phyloP scores from a whole-genome alignment of 1,140 invertebrate genomes.

The Brachystomella parvula region DNA sequence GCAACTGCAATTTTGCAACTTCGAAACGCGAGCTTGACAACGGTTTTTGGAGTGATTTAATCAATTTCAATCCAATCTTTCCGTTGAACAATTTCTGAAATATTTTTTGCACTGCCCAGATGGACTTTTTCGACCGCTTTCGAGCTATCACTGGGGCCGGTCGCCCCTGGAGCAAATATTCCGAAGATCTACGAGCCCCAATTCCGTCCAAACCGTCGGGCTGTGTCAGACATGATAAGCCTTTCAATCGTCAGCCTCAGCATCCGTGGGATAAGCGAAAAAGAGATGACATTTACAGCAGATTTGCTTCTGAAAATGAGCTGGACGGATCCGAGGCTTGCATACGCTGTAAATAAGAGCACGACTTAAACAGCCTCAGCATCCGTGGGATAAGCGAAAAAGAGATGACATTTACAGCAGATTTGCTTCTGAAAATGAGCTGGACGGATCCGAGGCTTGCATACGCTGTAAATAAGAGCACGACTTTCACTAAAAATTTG shows the following conservation, averaged over 20 bases:
- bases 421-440: constrained; percentile 63
- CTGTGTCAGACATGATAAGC: not conserved
- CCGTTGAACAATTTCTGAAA: no score
- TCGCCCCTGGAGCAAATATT: not conserved
- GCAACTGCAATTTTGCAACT: no score
- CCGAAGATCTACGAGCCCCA: not conserved
- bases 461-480: constrained; percentile 38
- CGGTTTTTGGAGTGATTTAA: no score
- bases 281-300: constrained; percentile 65
- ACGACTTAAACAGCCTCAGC: not conserved
- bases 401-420: constrained; percentile 66
- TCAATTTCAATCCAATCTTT: no score
- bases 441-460: constrained; percentile 59
- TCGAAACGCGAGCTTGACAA: no score
- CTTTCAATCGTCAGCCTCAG: not conserved
- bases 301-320: constrained; percentile 66
- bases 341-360: constrained; percentile 38
- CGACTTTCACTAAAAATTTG: constrained; percentile 12
- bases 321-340: constrained; percentile 59
- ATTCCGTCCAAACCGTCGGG: not conserved
- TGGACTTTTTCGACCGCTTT: no score
- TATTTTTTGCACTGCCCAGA: no score
- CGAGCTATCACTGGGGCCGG: not conserved
- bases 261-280: constrained; percentile 61
- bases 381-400: constrained; percentile 63